phyloP scores from a whole-genome alignment of 2,113 vertebrate genomes.

The Gila orcuttii region DNA sequence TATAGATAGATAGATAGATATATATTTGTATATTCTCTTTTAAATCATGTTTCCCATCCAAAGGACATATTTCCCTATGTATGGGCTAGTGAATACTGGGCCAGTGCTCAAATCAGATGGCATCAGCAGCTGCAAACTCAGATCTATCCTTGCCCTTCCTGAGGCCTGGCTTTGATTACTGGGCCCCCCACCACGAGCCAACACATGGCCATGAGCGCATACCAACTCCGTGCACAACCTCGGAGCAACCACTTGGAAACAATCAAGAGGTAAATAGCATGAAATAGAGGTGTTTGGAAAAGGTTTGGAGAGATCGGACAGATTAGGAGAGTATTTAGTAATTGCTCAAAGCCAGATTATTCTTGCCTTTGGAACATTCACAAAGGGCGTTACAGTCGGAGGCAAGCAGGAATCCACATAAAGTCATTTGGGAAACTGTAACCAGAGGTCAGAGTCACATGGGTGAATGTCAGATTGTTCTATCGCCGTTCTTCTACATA shows the following conservation, averaged over 20 bases:
- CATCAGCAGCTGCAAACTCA: slow-evolving; percentile 62
- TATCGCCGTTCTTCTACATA: slow-evolving; percentile 31
- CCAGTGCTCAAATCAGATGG: slow-evolving; percentile 64
- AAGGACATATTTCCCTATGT: slow-evolving; percentile 44
- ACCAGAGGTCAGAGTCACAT: slow-evolving; percentile 32
- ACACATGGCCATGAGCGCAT: slow-evolving; percentile 61
- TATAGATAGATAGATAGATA: no score
- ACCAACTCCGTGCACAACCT: slow-evolving; percentile 56
- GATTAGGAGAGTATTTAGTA: slow-evolving; percentile 53
- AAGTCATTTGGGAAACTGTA: slow-evolving; percentile 53
- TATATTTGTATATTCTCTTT: neutral
- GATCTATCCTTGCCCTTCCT: slow-evolving; percentile 63
- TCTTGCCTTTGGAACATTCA: slow-evolving; percentile 45
- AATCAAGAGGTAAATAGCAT: slow-evolving; percentile 54
- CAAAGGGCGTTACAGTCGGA: slow-evolving; percentile 35
- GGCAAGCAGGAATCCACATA: slow-evolving; percentile 42
- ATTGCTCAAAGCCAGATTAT: slow-evolving; percentile 50
- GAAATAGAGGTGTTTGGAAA: slow-evolving; percentile 57
- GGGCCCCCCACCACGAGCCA: slow-evolving; percentile 62
- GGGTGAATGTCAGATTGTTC: slow-evolving; percentile 47
- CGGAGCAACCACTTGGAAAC: slow-evolving; percentile 56
- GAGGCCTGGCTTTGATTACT: slow-evolving; percentile 63
- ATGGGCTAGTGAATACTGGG: slow-evolving; percentile 50
- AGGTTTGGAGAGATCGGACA: slow-evolving; percentile 47
- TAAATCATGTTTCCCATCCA: slow-evolving; percentile 31